Evolutionary conservation across 2,888 invertebrate species (phyloP).

Genomic region (Acanthosepion esculentum): DNA sequence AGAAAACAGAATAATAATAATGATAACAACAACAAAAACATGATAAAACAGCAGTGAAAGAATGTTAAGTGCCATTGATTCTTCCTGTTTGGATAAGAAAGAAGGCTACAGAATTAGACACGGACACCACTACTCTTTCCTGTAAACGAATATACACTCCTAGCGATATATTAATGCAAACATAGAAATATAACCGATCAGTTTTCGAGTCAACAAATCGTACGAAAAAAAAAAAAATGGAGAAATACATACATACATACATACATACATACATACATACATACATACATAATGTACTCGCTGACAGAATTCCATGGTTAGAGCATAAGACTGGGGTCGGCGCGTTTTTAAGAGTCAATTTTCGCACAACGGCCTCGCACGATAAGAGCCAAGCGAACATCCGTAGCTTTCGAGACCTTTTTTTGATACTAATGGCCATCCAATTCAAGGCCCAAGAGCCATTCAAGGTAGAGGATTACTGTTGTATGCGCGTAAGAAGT

Average conservation of each 20-base stretch:
- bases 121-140: background rate
- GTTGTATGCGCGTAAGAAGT: too few relatives aligned
- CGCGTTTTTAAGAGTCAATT: too few relatives aligned
- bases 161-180: background rate
- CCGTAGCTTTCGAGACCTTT: too few relatives aligned
- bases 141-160: background rate
- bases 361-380: too few relatives aligned
- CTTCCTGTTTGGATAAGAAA: conserved; percentile 37
- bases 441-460: too few relatives aligned
- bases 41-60: background rate
- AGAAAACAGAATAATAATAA: background rate
- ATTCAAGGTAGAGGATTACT: too few relatives aligned
- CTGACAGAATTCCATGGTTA: background rate
- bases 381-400: too few relatives aligned
- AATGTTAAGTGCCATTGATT: conserved; percentile 39
- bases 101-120: background rate
- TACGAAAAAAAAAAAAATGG: background rate
- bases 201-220: background rate
- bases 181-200: background rate
- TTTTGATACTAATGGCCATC: too few relatives aligned
- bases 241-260: background rate
- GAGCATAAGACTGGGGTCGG: too few relatives aligned
- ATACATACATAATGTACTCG: background rate
- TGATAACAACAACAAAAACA: background rate
- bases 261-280: background rate